These are phyloP conservation scores for Protaetia brevitarsis DNA, from an alignment of 1,140 invertebrate genomes.

Conservation along the genomic window DNA sequence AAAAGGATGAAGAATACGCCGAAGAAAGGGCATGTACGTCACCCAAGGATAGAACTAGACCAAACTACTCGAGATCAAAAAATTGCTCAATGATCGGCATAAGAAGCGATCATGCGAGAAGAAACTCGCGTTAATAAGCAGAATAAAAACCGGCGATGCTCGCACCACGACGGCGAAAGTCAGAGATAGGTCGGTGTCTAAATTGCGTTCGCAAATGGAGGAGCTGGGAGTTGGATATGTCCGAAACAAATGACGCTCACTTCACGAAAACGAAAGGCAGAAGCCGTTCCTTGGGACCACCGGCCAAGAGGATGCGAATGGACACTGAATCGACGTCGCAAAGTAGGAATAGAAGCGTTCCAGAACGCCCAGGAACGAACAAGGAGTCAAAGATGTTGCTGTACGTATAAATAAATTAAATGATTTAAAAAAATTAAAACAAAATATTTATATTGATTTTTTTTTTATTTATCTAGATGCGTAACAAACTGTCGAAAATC, in stretches of 20 bases:
- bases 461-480: slow-evolving; percentile 60
- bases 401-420: slow-evolving; percentile 52
- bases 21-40: slow-evolving; percentile 84
- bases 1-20: slow-evolving; percentile 82
- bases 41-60: slow-evolving; percentile 80
- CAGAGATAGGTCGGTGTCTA: slow-evolving; percentile 71
- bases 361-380: slow-evolving; percentile 68
- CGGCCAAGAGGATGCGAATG: slow-evolving; percentile 62
- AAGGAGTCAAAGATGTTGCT: slow-evolving; percentile 76
- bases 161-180: slow-evolving; percentile 65
- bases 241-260: slow-evolving; percentile 65
- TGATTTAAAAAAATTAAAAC: neutral
- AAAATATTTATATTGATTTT: slow-evolving; percentile 3
- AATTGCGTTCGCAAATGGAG: slow-evolving; percentile 76
- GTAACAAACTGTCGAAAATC: slow-evolving; percentile 75
- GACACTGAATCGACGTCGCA: slow-evolving; percentile 55
- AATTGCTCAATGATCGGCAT: slow-evolving; percentile 79
- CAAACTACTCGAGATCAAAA: slow-evolving; percentile 82
- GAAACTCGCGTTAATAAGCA: slow-evolving; percentile 71
- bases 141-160: slow-evolving; percentile 81
- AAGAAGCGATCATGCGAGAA: slow-evolving; percentile 77
- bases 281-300: slow-evolving; percentile 57
- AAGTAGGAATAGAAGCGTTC: slow-evolving; percentile 56
- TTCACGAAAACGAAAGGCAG: slow-evolving; percentile 58
- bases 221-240: slow-evolving; percentile 90